Evolutionary conservation across 2,113 vertebrate species (phyloP), one percentile per base, ranked within the genome.

Genomic region (Alosa alosa): DNA sequence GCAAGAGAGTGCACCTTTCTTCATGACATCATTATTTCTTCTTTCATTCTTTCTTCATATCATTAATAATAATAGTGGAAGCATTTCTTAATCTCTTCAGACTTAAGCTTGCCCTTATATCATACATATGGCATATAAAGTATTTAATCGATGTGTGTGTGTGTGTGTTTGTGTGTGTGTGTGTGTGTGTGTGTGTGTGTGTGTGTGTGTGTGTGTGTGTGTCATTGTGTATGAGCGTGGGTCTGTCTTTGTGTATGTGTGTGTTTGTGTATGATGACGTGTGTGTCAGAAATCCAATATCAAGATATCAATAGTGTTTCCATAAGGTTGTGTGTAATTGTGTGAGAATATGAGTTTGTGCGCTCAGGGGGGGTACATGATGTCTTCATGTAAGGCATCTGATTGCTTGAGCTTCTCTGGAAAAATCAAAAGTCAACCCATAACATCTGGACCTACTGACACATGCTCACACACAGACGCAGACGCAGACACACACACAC

Each of bases 401-500:
- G 55, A 22, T 20, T 60, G 6, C 18, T 60, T 22, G 20, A 64
- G 22, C 57, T 22, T n/a, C 22, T 4, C 18, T 15, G 52, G 18
- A 55, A 57, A 57, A 57, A 57, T 57, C 18, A 57, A 57, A 57
- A 57, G 18, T 57, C 60, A 25, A 7, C 20, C 6, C 20, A 64
- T 13, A 49, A 36, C 72, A 78, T 78, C 72, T 78, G 72, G 72
- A 13, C 60, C n/a, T 64, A 64, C 84, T 78, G n/a, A 81, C 49
- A 81, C 84, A 57, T 78, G 72, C 72, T 78, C 31, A 52, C 82
- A 49, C 84, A 44, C 82, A 46, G 41, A 6, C 45, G 22, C 83
- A 86, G 81, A 50, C n/a, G 50, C 60, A 17, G 0, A 78, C 36
- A 78, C 72, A 72, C n/a, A 25, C 22, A 7, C 60, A 7, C 60